Percentiles rank a stretch among this genome's conserved stretches.
phyloP scores from a whole-genome alignment of 92 coral and sea anemone species.

The Palythoa heliodiscus region DNA sequence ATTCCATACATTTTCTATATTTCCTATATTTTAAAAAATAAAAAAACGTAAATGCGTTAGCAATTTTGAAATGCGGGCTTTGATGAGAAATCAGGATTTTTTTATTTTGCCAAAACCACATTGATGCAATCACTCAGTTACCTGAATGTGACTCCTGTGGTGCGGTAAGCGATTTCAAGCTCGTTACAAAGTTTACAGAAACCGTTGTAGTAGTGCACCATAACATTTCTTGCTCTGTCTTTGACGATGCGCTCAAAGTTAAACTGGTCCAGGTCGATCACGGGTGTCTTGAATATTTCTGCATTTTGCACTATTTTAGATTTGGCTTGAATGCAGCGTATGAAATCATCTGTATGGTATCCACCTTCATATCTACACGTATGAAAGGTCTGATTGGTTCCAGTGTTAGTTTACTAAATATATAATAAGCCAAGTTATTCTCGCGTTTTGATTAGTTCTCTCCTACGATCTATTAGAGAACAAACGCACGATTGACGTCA shows the following conservation, averaged over 20 bases:
- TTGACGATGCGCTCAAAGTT: slow-evolving; percentile 94
- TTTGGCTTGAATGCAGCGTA: slow-evolving; percentile 74
- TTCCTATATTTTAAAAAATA: no score
- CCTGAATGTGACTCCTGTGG: slow-evolving; percentile 35
- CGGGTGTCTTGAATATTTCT: slow-evolving; percentile 77
- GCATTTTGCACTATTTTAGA: slow-evolving; percentile 62
- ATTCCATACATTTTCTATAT: no score
- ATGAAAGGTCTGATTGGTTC: background rate
- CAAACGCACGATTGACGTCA: no score
- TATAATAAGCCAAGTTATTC: no score
- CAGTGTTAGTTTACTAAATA: background rate
- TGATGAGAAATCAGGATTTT: no score
- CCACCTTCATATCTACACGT: slow-evolving; percentile 77
- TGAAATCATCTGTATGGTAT: slow-evolving; percentile 64
- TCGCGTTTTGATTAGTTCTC: no score
- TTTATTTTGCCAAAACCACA: no score
- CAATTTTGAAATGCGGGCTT: no score
- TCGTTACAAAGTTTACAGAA: slow-evolving; percentile 82
- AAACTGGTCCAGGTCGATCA: slow-evolving; percentile 75
- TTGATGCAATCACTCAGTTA: background rate
- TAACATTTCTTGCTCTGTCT: slow-evolving; percentile 75
- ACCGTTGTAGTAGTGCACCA: slow-evolving; percentile 85
- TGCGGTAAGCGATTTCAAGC: slow-evolving; percentile 61
- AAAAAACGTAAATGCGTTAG: no score
- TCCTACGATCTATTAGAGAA: no score